Evolutionary conservation across 2,888 invertebrate genomes (phyloP), one percentile per base, ranked within the genome.

Genomic region (Carterocephalus palaemon): DNA sequence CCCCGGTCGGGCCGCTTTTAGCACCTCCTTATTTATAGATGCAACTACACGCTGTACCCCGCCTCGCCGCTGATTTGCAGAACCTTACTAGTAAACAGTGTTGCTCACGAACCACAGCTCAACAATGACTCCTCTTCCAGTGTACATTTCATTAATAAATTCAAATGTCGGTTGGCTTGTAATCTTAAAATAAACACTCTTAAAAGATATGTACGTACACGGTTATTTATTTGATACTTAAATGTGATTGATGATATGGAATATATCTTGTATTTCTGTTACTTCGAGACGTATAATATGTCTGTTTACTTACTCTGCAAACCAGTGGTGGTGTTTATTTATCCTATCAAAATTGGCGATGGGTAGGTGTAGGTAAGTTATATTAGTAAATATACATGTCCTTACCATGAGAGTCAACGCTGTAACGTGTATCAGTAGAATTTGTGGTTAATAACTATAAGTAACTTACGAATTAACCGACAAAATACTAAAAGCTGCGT

Each of bases 21-120:
- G 83, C 85, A 85, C 84, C 85, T 85, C 75, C 78, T 75, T 84
- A 86, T 84, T 86, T 85, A 81, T 84, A 84, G 82, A 83, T 65
- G 68, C 70, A 75, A 75, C 75, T 74, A 73, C 73, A 72, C 62
- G 71, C 67, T 75, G 68, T 66, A 63, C 54, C 62, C 63, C 64
- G 62, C 57, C 63, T 63, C 64, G 61, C 67, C 67, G 71, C 65
- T 70, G 79, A 81, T 80, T 83, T 83, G 85, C 84, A 81, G 79
- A 77, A 75, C 69, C 55, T 62, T 65, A 70, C 68, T 67, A 65
- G 78, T 79, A 82, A 78, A 81, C 75, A 81, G 61, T 70, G 69
- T 68, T 65, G 63, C 64, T 67, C 68, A 67, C 59, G 68, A 58
- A 48, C 51, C 54, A 56, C 46, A 49, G 47, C 52, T 52, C 45